Base-by-base conservation (phyloP, 2,113 vertebrate genomes). In the Campylorhamphus procurvoides region DNA sequence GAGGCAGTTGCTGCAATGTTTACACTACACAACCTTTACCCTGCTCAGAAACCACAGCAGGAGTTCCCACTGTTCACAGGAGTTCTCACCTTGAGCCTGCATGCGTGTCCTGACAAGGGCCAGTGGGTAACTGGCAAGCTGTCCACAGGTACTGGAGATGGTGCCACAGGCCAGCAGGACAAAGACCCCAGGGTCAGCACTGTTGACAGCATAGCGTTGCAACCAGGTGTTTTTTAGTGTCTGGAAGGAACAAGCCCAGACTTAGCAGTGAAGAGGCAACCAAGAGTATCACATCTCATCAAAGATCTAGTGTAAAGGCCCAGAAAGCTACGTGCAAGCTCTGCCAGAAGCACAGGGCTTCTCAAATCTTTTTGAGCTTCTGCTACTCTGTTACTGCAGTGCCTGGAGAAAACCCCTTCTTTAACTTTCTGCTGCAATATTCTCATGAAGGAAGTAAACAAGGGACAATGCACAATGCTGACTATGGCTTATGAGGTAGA, bases 51-150 rank as follows among this genome's bases (percentile, higher is more conserved):
- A 52, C 71, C 59, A 14, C 12, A 27, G 17, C 90, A 94, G 20
- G 9, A 74, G 53, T 4, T 68, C 52, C 63, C 60, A 75, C 64
- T 46, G 39, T 44, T 72, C 63, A 31, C 35, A 31, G 14, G 49
- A 74, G 55, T 18, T 80, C 98, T 98, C 84, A 99, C 99, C 99
- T 98, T 99, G 99, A 14, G 98, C 99, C 96, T 99, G 99, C 99
- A 99, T 99, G 31, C 99, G 98, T 29, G 99, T 99, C 96, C 99
- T 98, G 90, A 99, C 99, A 6, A 99, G 98, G 28, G 99, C 99
- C 39, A 99, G 98, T 0, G 99, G 99, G 96, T 99, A 99, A 96
- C 99, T 99, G 86, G 99, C 98, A 44, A 99, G 97, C 91, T 99
- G 99, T 7, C 99, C 99, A 53, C 99, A 99, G 4, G 99, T 99